These are phyloP conservation scores for Labia minor DNA, from an alignment of 2,888 invertebrate genomes.

Conservation along the genomic window DNA sequence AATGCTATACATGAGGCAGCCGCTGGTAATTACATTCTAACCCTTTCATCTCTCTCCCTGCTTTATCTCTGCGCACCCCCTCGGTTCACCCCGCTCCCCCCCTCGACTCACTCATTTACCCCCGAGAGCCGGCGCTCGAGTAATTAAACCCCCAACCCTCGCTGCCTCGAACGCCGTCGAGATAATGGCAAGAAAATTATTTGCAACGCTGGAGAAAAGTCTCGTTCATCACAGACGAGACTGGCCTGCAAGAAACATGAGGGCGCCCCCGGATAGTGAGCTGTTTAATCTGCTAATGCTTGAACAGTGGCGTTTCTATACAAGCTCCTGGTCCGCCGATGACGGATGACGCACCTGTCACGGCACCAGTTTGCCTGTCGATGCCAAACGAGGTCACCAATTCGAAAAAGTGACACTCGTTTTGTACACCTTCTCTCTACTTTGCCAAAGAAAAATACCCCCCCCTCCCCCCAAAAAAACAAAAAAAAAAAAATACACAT, in stretches of 20 bases:
- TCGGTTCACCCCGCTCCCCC: background rate
- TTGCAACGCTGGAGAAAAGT: conserved; percentile 24
- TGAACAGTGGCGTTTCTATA: background rate
- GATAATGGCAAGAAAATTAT: conserved; percentile 26
- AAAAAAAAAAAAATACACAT: no score
- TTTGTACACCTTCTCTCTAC: no score
- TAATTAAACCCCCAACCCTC: conserved; percentile 23
- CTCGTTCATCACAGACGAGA: conserved; percentile 22
- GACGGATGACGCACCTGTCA: background rate
- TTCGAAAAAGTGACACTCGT: no score
- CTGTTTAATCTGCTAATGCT: background rate
- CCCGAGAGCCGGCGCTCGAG: conserved; percentile 21
- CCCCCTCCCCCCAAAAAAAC: no score
- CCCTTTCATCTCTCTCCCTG: conserved; percentile 1
- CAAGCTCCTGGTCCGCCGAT: background rate
- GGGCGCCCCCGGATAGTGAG: background rate
- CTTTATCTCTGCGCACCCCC: background rate
- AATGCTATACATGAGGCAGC: conserved; percentile 13
- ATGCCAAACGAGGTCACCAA: no score
- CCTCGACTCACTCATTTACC: conserved; percentile 1
- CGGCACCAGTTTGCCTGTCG: no score
- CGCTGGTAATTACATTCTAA: conserved; percentile 13
- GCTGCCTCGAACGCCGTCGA: no score
- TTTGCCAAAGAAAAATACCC: no score
- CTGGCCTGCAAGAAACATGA: background rate